A percentile compares a stretch with the other conserved stretches of the same genome.
Conservation (phyloP, 1,140 invertebrate genomes). For the Drosophila seguyi region DNA sequence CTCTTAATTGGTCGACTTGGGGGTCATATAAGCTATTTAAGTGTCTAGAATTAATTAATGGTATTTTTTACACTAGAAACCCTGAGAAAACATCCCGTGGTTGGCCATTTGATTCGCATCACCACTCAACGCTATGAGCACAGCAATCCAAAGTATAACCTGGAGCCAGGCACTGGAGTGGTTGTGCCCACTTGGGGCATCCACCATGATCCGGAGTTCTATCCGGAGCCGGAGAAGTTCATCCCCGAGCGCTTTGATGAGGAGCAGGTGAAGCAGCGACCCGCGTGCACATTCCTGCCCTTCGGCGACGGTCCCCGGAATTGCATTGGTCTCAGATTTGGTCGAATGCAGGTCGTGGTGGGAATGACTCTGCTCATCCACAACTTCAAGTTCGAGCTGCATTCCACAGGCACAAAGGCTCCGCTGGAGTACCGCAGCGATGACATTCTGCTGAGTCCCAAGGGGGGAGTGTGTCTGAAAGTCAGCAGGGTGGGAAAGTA, state of each 20-base stretch:
- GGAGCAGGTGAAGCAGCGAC: constrained; percentile 62
- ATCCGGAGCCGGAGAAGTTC: constrained; percentile 85
- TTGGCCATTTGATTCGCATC: constrained; percentile 87
- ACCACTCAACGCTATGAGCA: constrained; percentile 86
- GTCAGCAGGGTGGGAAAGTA: constrained; percentile 41
- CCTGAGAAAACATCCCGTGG: constrained; percentile 88
- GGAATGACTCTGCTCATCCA: constrained; percentile 85
- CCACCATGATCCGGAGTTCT: constrained; percentile 86
- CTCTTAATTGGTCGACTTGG: too few species aligned
- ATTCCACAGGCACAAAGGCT: constrained; percentile 46
- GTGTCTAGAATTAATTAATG: not conserved
- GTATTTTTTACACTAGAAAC: constrained; percentile 85
- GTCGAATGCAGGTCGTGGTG: constrained; percentile 87
- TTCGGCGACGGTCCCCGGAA: constrained; percentile 70
- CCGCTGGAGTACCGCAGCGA: constrained; percentile 38
- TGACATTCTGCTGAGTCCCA: constrained; percentile 43
- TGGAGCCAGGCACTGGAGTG: constrained; percentile 88
- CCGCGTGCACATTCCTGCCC: constrained; percentile 62
- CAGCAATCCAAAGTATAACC: constrained; percentile 86
- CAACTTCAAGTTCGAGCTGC: constrained; percentile 64
- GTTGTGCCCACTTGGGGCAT: constrained; percentile 87
- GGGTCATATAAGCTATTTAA: not conserved
- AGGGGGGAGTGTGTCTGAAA: constrained; percentile 54
- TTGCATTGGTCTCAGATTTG: constrained; percentile 87
- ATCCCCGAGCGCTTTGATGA: constrained; percentile 87